phyloP scores from a whole-genome alignment of 2,113 vertebrate genomes.

The Carassius carassius region DNA sequence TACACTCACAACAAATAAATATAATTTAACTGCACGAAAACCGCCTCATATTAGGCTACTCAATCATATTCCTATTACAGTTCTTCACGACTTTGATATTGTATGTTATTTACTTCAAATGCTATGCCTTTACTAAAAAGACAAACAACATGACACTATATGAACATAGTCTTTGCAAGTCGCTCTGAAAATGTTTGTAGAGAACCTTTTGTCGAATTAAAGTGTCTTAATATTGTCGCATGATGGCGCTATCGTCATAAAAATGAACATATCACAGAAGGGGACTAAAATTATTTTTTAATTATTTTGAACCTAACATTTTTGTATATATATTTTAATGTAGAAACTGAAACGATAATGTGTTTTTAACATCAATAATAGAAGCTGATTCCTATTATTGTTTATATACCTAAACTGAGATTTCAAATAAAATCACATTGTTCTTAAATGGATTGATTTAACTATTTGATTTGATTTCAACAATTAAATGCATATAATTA shows the following conservation, averaged over 20 bases:
- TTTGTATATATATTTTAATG: neutral
- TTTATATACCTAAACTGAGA: no score
- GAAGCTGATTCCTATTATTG: neutral
- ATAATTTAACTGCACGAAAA: neutral
- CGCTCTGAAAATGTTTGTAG: neutral
- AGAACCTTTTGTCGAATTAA: neutral
- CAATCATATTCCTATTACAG: neutral
- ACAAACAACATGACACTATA: neutral
- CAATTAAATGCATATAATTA: neutral
- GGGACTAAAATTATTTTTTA: no score
- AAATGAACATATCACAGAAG: neutral
- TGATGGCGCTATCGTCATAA: neutral
- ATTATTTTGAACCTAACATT: no score
- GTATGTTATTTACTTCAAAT: neutral
- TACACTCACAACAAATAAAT: neutral
- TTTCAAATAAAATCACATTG: no score
- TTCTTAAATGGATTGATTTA: no score
- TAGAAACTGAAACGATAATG: neutral
- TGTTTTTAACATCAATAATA: neutral
- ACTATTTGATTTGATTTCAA: no score
- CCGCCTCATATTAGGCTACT: no score
- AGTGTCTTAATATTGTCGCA: neutral
- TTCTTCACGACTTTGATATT: neutral
- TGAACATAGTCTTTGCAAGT: neutral
- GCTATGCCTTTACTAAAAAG: no score